phyloP scores from a whole-genome alignment of 2,888 invertebrate genomes.

The Hofmannophila pseudospretella region DNA sequence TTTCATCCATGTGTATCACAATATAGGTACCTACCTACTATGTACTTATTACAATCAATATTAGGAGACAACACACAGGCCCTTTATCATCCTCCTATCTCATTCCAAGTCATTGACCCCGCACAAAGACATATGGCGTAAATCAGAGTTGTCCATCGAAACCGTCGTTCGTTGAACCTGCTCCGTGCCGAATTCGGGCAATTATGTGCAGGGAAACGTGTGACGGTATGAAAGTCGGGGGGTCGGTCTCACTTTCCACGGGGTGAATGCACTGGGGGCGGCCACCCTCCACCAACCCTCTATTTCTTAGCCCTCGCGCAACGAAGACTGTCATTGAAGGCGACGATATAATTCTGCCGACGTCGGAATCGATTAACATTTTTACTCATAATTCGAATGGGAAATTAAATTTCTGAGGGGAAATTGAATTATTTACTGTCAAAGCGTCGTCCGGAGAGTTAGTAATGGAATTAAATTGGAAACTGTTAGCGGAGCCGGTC shows the following conservation, averaged over 20 bases:
- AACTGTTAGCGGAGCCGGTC: no score
- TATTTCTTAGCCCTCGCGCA: slow-evolving; percentile 50
- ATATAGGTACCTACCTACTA: no score
- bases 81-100: background rate
- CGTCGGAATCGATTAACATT: slow-evolving; percentile 23
- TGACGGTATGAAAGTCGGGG: slow-evolving; percentile 58
- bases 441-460: background rate
- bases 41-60: no score
- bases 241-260: slow-evolving; percentile 67
- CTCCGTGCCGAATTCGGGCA: slow-evolving; percentile 58
- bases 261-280: slow-evolving; percentile 74
- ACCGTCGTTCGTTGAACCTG: slow-evolving; percentile 52
- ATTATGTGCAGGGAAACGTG: slow-evolving; percentile 65
- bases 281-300: slow-evolving; percentile 50
- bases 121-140: slow-evolving; percentile 10
- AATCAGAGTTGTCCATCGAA: slow-evolving; percentile 23
- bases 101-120: background rate
- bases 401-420: slow-evolving; percentile 1
- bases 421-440: background rate
- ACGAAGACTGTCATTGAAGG: slow-evolving; percentile 65
- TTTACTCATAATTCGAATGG: slow-evolving; percentile 8
- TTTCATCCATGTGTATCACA: no score
- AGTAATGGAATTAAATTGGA: no score
- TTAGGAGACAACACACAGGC: no score
- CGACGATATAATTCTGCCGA: slow-evolving; percentile 33